A percentile compares a stretch with the other conserved stretches of the same genome.
Evolutionary conservation across 2,888 invertebrate genomes (phyloP).

Genomic region (Drosophila buzzatii): DNA sequence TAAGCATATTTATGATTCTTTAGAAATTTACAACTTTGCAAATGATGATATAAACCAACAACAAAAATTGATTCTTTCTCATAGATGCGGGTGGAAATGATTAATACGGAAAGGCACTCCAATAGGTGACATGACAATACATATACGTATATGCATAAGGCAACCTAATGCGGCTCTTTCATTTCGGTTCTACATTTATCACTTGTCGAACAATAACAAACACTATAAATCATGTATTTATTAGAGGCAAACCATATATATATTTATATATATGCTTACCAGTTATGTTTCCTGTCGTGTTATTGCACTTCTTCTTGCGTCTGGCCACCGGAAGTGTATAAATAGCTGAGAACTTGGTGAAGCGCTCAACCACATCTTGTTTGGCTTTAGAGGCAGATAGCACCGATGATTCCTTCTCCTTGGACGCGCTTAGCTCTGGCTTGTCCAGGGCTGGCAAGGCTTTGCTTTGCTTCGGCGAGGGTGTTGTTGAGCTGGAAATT

Average conservation of each 20-base stretch:
- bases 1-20: not conserved
- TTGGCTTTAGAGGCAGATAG: constrained; percentile 31
- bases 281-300: constrained; percentile 70
- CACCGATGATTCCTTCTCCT: constrained; percentile 39
- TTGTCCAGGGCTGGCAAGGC: constrained; percentile 43
- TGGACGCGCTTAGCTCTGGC: constrained; percentile 18
- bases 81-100: not conserved
- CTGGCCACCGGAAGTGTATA: constrained; percentile 83
- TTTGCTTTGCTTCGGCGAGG: constrained; percentile 67
- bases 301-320: constrained; percentile 69
- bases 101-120: not conserved
- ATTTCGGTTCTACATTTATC: not conserved
- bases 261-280: constrained; percentile 40
- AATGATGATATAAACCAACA: not conserved
- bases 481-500: constrained; percentile 60
- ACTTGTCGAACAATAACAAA: not conserved
- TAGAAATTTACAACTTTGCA: not conserved
- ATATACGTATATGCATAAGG: not conserved
- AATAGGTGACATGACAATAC: not conserved
- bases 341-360: constrained; percentile 82
- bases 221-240: not conserved
- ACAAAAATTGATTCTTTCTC: not conserved
- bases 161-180: not conserved
- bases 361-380: constrained; percentile 72
- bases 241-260: not conserved